Evolutionary conservation across 1,140 invertebrate species (phyloP), one percentile per base, ranked within the genome.

Genomic region (Atopsyche davidsoni): DNA sequence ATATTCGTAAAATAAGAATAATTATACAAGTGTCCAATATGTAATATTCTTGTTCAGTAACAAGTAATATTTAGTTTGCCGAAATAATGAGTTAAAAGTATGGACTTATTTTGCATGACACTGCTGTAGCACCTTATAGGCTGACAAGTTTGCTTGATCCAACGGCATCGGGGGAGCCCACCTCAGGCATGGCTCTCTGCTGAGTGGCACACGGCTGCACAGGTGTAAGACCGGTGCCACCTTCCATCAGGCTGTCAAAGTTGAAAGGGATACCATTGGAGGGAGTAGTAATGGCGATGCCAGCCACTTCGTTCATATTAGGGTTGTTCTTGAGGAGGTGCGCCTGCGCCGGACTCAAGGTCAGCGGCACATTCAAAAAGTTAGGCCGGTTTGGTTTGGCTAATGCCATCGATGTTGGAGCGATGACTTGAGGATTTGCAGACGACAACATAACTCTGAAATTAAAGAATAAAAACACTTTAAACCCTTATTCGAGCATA

Each of bases 231-330:
- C 91, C 91, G 3, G 91, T 94, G 48, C 90, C 90, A 35, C 89
- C 89, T 59, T 92, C 90, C 85, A 95, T 92, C 45, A 95, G 76
- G 36, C 87, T 89, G 56, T 95, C 92, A 62, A 94, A 94, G 67
- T 92, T 92, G 64, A 93, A 91, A 23, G 81, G 80, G 50, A 92
- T 84, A 17, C 89, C 90, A 55, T 80, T 84, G 42, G 89, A 90
- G 0, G 91, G 92, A 2, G 91, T 95, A 44, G 83, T 86, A 47
- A 94, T 91, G 40, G 88, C 79, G 42, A 93, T 77, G 18, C 88
- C 89, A 11, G 81, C 79, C 35, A 85, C 78, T 55, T 84, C 79
- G 45, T 75, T 74, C 36, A 77, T 66, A 51, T 68, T 68, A 14
- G 63, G 51, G 36, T 57, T 53, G 51, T 50, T n/a, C 42, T 59